Base-by-base conservation (phyloP, 2,113 vertebrate genomes). In the Pelvicachromis taeniatus region DNA sequence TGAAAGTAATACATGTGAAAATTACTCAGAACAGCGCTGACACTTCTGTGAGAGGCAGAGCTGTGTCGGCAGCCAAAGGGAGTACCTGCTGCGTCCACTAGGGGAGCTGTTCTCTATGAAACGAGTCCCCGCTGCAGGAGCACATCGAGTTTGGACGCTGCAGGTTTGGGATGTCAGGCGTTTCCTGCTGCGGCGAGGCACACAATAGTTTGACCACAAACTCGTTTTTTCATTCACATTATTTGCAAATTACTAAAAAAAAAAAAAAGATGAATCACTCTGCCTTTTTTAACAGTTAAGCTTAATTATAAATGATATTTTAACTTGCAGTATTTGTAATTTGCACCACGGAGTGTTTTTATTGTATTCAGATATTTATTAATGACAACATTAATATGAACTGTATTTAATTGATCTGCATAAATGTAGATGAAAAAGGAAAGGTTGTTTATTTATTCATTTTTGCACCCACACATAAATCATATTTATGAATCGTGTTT, bases 51-150 rank as follows among this genome's bases (percentile, higher is more conserved):
- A 21, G 79, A 29, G 11, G 40, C 65, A 1, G 21, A 55, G 53
- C 53, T 55, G 21, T 55, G 53, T 2, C 3, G 21, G 13, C 10
- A 23, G 53, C 4, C 50, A 31, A 23, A 33, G 9, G 23, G 1
- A 9, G 55, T 88, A 17, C 42, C 68, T 0, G 3, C 0, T 45
- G 31, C 2, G 77, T 81, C 93, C 95, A 94, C 89, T 19, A 79
- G 95, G 86, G 95, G 95, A 86, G 91, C 93, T 79, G 26, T 87
- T 89, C 91, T 89, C 95, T 92, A 78, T 83, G 9, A 94, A 94
- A 92, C 56, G 2, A 5, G 11, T 63, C n/a, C 14, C 23, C 1
- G 9, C 77, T 48, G 29, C 19, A 45, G 77, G 50, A 70, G 3
- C 55, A 59, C 29, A 21, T 16, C 5, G 23, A 14, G 35, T 17